Percentiles rank a stretch among this genome's conserved stretches.
Evolutionary conservation across 37 sponge, comb jelly and placozoan species (phyloP).

Genomic region (Petrosia ficiformis): DNA sequence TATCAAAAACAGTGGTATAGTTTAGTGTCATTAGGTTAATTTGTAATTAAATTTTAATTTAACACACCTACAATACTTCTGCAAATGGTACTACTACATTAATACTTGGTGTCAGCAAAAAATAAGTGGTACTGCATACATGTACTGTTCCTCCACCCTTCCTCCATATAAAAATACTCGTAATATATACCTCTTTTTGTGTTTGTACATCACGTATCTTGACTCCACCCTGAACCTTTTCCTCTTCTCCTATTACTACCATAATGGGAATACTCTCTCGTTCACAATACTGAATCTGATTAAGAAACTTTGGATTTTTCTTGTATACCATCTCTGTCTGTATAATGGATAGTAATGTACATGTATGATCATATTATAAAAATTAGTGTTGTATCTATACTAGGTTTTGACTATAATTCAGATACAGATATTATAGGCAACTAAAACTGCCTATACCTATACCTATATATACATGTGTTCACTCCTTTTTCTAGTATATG

Average conservation of each 20-base stretch:
- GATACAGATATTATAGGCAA: not conserved
- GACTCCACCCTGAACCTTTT: conserved; percentile 73
- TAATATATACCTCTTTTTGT: conserved; percentile 67
- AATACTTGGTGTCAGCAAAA: no score
- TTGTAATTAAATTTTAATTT: no score
- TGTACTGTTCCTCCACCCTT: no score
- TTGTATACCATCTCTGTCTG: conserved; percentile 92
- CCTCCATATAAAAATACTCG: not conserved
- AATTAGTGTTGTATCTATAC: not conserved
- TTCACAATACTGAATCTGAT: conserved; percentile 97
- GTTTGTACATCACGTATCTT: conserved; percentile 76
- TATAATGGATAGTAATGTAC: not conserved
- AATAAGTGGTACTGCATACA: no score
- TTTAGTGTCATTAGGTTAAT: no score
- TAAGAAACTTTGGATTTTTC: conserved; percentile 91
- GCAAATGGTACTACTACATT: no score
- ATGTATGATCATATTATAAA: not conserved
- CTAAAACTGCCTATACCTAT: not conserved
- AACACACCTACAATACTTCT: no score
- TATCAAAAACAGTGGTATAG: no score
- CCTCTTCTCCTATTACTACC: conserved; percentile 85
- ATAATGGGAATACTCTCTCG: conserved; percentile 65
- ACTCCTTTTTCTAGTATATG: no score
- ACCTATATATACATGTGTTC: not conserved
- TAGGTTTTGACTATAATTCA: not conserved